Conservation (phyloP, 2,113 vertebrate genomes). For the Eolophus roseicapilla region DNA sequence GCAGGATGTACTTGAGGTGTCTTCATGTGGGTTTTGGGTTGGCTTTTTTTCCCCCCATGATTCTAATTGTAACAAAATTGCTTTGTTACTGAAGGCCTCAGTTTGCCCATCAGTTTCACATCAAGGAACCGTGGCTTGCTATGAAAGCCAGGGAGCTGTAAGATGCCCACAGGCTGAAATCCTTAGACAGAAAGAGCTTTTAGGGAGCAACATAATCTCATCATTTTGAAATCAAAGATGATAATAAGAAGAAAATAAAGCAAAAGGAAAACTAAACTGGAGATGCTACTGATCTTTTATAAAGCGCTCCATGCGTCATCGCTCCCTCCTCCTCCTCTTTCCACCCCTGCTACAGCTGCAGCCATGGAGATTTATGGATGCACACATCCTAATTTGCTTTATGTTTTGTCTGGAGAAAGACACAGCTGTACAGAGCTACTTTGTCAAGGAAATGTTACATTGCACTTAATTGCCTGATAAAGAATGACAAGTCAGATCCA, state of each 20-base stretch:
- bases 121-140: background rate
- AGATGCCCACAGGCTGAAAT: background rate
- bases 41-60: accelerated
- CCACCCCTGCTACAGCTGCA: background rate
- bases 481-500: slow-evolving; percentile 39
- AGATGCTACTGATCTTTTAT: background rate
- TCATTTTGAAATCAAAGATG: background rate
- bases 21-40: background rate
- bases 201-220: background rate
- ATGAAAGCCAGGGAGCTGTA: background rate
- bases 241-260: background rate
- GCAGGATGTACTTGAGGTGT: background rate
- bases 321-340: background rate
- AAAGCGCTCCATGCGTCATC: background rate
- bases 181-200: background rate
- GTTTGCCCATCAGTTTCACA: background rate
- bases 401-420: slow-evolving; percentile 36
- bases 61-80: background rate
- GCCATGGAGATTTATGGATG: slow-evolving; percentile 43
- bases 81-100: background rate
- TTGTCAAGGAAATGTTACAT: slow-evolving; percentile 56
- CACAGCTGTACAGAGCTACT: slow-evolving; percentile 37
- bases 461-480: slow-evolving; percentile 56
- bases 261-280: background rate
- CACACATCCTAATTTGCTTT: background rate